These are phyloP conservation scores for Ormyrus thymus DNA, from an alignment of 2,888 invertebrate species.

Conservation along the genomic window DNA sequence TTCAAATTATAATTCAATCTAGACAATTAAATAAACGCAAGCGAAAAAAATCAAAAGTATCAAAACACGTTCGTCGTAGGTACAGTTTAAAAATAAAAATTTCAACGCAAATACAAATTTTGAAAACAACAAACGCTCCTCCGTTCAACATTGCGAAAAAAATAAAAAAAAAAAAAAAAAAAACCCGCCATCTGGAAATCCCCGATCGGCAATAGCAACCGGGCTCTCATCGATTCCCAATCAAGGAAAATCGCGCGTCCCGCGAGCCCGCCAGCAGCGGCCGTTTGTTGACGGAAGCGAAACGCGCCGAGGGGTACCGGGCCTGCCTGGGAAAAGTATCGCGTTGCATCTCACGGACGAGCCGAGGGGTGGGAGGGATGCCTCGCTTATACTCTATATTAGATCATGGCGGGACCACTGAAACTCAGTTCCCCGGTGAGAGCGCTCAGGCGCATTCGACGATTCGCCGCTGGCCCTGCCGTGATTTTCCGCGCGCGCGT, in stretches of 20 bases:
- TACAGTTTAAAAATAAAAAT: too few species aligned
- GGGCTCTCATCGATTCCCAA: too few species aligned
- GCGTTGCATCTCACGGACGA: neutral
- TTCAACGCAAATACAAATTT: too few species aligned
- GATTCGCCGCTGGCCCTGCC: constrained; percentile 1
- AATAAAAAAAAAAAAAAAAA: neutral
- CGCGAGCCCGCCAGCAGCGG: neutral
- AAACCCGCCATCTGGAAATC: neutral
- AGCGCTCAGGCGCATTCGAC: constrained; percentile 47
- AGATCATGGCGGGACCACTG: constrained; percentile 71
- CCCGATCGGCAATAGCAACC: neutral
- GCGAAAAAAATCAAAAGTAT: too few species aligned
- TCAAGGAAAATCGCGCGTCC: too few species aligned
- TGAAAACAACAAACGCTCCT: too few species aligned
- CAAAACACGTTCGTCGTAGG: too few species aligned
- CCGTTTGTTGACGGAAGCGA: neutral
- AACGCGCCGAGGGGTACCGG: neutral
- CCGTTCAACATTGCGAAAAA: neutral
- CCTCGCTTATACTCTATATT: constrained; percentile 67
- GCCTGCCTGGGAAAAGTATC: neutral
- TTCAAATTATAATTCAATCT: too few species aligned
- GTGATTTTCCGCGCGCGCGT: constrained; percentile 4
- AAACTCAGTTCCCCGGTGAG: constrained; percentile 66
- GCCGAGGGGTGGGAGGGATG: constrained; percentile 64
- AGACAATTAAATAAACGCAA: too few species aligned